Evolutionary conservation across 2,888 invertebrate species (phyloP).

Genomic region (Scelioninae gen. 2): DNA sequence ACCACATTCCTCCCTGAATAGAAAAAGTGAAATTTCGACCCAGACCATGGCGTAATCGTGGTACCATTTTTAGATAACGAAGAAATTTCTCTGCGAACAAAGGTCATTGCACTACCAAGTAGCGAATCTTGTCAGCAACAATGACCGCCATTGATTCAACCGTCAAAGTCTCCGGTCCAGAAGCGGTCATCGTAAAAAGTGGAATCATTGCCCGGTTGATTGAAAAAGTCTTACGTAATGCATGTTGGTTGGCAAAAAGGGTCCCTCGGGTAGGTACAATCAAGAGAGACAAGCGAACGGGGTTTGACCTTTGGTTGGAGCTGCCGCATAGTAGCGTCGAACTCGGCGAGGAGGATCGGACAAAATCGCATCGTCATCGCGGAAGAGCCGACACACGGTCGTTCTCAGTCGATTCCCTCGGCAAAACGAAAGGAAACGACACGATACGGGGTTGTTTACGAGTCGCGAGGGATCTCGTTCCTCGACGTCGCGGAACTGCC

Average conservation of each 20-base stretch:
- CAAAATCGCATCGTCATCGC: constrained; percentile 61
- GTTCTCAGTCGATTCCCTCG: constrained; percentile 56
- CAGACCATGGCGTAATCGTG: too few species aligned
- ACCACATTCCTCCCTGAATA: too few species aligned
- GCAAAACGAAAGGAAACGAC: constrained; percentile 57
- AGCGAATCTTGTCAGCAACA: too few species aligned
- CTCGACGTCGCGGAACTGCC: constrained; percentile 38
- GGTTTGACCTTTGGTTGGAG: constrained; percentile 56
- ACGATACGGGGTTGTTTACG: constrained; percentile 62
- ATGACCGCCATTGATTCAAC: too few species aligned
- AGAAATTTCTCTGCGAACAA: too few species aligned
- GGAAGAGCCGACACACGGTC: constrained; percentile 58
- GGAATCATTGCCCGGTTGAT: constrained; percentile 4
- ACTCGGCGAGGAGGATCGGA: constrained; percentile 52
- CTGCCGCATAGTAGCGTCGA: constrained; percentile 56
- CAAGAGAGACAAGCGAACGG: constrained; percentile 53
- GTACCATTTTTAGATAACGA: too few species aligned
- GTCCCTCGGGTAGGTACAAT: constrained; percentile 45
- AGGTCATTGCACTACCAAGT: too few species aligned
- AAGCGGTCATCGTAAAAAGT: background rate
- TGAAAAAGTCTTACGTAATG: constrained; percentile 45
- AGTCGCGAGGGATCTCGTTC: constrained; percentile 60
- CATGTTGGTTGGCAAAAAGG: constrained; percentile 32
- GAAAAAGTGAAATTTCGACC: too few species aligned
- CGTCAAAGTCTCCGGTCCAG: too few species aligned